Percentiles rank a stretch among this genome's conserved stretches.
Evolutionary conservation across 2,113 vertebrate genomes (phyloP).

Genomic region (pig (Sus scrofa)): T2T-Sscrofa CM000824.6:197387501-197388000

Average conservation of each 20-base stretch:
- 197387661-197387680: background rate
- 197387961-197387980: background rate
- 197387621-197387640: background rate
- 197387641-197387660: constrained; percentile 16
- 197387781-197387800: background rate
- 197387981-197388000: background rate
- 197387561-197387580: constrained; percentile 38
- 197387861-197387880: background rate
- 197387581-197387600: background rate
- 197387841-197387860: background rate
- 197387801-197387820: background rate
- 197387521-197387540: background rate
- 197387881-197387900: background rate
- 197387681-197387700: background rate
- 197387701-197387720: background rate
- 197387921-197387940: background rate
- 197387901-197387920: background rate
- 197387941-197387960: background rate
- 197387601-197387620: background rate
- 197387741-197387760: background rate
- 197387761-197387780: background rate
- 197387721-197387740: background rate
- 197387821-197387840: background rate
- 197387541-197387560: background rate
- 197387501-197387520: background rate